Evolutionary conservation across 1,140 invertebrate species (phyloP), one percentile per base, ranked within the genome.

Genomic region (Aphaenogaster ashmeadi): DNA sequence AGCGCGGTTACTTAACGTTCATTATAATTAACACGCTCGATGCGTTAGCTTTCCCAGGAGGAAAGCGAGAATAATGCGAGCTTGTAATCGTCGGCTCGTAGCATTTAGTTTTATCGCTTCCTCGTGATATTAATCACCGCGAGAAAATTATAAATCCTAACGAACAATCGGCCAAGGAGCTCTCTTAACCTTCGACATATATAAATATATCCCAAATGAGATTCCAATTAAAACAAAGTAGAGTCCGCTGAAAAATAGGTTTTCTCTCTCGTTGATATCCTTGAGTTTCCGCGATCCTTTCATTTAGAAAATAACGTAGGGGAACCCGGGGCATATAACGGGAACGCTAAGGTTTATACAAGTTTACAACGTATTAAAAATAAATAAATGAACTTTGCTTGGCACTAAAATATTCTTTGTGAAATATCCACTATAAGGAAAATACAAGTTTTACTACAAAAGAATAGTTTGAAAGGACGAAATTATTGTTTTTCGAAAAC

Each of bases 41-140:
- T 94, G 94, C 92, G 93, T 94, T 94, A 95, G 94, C 94, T 95
- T 95, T 95, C 94, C 94, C 94, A 95, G 94, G 93, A 94, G 92
- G 92, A 95, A 95, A 95, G 94, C 93, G 94, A 95, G 94, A 95
- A 94, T 94, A 94, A 94, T 92, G 93, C 87, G 90, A 91, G 92
- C 92, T 92, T 90, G 93, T 94, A 94, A 94, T 95, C 93, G 93
- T 67, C 88, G 85, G 88, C 91, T 89, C 72, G 92, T 90, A 92
- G 91, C 91, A 89, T 93, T 91, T 92, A 90, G 90, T 89, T 90
- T 89, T 89, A 91, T 89, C 90, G 87, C 87, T 91, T 91, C 90
- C 89, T 91, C 74, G 69, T 75, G 64, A 66, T 89, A 87, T 87
- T 88, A 80, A 91, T 69, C 80, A 36, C 18, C 64, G 27, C 41